Evolutionary conservation across 2,888 invertebrate genomes (phyloP).

Genomic region (Sympetrum striolatum): DNA sequence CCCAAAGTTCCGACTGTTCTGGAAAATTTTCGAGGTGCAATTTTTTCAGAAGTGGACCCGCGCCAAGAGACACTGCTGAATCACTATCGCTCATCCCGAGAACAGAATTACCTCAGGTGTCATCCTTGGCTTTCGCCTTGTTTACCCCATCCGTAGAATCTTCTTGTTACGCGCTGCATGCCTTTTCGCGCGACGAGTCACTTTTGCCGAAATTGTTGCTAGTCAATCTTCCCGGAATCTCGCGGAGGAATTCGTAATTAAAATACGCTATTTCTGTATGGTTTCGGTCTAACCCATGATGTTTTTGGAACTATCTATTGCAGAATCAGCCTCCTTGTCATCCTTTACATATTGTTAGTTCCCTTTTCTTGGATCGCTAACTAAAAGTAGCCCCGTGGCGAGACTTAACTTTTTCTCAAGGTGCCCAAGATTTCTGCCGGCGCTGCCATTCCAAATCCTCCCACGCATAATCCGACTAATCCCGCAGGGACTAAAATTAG

Average conservation of each 20-base stretch:
- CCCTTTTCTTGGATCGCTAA: slow-evolving; percentile 3
- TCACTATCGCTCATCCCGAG: slow-evolving; percentile 35
- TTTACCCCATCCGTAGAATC: slow-evolving; percentile 8
- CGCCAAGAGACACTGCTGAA: slow-evolving; percentile 13
- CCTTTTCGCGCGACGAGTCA: neutral
- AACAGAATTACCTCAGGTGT: slow-evolving; percentile 36
- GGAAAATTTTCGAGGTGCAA: neutral
- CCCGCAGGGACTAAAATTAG: neutral
- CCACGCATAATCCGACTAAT: neutral
- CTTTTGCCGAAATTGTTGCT: neutral
- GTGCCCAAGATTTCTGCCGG: neutral
- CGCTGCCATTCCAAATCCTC: neutral
- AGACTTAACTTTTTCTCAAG: neutral
- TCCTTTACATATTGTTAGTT: neutral
- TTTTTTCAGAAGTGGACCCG: neutral
- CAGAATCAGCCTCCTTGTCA: neutral
- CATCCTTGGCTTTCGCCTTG: slow-evolving; percentile 11
- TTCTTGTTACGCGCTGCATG: neutral
- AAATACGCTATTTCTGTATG: neutral
- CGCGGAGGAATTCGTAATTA: neutral
- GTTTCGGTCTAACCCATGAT: neutral
- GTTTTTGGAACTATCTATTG: neutral
- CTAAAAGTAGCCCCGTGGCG: neutral
- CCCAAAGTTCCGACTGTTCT: neutral
- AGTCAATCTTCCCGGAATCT: neutral